Evolutionary conservation across 1,140 invertebrate genomes (phyloP).

Genomic region (Mycetomoellerius zeteki): DNA sequence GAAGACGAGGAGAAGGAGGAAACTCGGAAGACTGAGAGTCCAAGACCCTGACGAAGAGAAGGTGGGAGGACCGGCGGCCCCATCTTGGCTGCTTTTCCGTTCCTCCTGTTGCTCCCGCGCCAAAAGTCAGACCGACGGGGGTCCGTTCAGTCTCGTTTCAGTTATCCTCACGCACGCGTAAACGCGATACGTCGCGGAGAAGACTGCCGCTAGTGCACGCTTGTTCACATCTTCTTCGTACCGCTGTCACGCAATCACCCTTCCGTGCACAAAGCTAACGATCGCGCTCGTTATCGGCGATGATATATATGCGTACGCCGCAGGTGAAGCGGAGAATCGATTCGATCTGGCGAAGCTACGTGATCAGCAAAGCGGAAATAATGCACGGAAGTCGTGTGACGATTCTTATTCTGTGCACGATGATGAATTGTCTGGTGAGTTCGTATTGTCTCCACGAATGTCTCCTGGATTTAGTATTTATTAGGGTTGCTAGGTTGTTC

Average conservation of each 20-base stretch:
- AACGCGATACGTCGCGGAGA: background rate
- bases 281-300: conserved; percentile 27
- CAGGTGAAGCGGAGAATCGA: conserved; percentile 58
- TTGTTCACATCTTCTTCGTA: conserved; percentile 37
- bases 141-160: conserved; percentile 72
- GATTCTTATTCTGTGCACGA: conserved; percentile 53
- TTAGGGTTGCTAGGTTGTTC: background rate
- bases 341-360: background rate
- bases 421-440: conserved; percentile 67
- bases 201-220: background rate
- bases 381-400: conserved; percentile 58
- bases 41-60: conserved; percentile 47
- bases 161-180: conserved; percentile 76
- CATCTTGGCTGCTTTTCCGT: conserved; percentile 64
- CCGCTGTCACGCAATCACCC: conserved; percentile 20
- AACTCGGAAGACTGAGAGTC: conserved; percentile 19
- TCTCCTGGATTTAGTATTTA: background rate
- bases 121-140: conserved; percentile 53
- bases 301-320: conserved; percentile 6
- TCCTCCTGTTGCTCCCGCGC: conserved; percentile 47
- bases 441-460: background rate
- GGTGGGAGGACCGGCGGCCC: conserved; percentile 68
- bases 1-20: conserved; percentile 19
- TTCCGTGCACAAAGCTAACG: background rate
- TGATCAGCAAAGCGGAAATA: conserved; percentile 36